Evolutionary conservation across 2,113 vertebrate genomes (phyloP), one percentile per base, ranked within the genome.

Genomic region (Alouatta palliata): DNA sequence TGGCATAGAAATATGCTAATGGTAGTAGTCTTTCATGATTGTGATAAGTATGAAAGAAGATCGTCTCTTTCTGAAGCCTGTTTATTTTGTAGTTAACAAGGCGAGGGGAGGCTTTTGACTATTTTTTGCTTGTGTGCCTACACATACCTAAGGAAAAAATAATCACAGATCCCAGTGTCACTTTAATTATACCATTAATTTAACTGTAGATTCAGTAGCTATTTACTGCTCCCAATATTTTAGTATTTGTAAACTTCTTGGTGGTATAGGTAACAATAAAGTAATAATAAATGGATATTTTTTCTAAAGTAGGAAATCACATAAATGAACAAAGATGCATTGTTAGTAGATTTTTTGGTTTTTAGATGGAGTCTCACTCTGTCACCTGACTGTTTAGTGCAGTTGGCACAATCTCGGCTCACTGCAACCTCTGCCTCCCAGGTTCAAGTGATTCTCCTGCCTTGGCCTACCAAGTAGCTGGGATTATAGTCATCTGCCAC

Each of bases 51-150:
- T 92, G 52, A 52, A 93, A 37, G 85, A 94, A 47, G 54, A 1
- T 83, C 4, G 1, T 45, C 16, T 91, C 11, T 93, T 27, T 90
- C 35, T 94, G 27, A 25, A 64, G n/a, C 52, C 30, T 95, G 10
- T 85, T 83, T 96, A n/a, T 91, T 94, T 96, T 77, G 27, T 85
- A 93, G 47, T 73, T 95, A 70, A 81, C 23, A 91, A 68, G 37
- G 14, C 25, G 25, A 40, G 21, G 13, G 35, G 43, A 92, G 35
- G 16, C 20, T 84, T 64, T 90, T 80, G 45, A 86, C 80, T 70
- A 70, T 84, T 83, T 94, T 81, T 47, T 90, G 32, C 43, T 85
- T 77, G 2, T 54, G n/a, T 88, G 64, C 71, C 32, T 76, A n/a
- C 4, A 66, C 30, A 71, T 71, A 76, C 10, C 49, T 76, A 84